Evolutionary conservation across 2,888 invertebrate genomes (phyloP).

Genomic region (Odontocolon sp.): DNA sequence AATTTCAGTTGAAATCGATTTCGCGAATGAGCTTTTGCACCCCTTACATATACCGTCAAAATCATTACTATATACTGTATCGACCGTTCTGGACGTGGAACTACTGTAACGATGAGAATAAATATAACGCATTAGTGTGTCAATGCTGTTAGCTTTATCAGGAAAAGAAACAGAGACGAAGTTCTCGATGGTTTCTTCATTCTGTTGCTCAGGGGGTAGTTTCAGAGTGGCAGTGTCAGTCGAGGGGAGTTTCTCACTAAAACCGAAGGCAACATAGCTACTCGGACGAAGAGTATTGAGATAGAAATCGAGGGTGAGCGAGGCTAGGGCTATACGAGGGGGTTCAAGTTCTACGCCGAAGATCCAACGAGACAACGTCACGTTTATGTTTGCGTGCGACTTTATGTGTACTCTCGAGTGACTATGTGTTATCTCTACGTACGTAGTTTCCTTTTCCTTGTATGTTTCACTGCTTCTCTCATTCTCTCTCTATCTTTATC

Average conservation of each 20-base stretch:
- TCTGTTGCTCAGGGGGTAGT: constrained; percentile 39
- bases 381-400: constrained; percentile 30
- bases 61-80: constrained; percentile 28
- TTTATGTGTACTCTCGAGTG: constrained; percentile 18
- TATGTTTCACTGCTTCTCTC: not conserved
- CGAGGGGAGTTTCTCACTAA: constrained; percentile 2
- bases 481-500: no score
- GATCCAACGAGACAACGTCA: not conserved
- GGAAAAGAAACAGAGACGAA: constrained; percentile 33
- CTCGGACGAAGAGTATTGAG: constrained; percentile 32
- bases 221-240: constrained; percentile 1
- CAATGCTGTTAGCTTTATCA: constrained; percentile 68
- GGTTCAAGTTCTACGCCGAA: not conserved
- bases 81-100: constrained; percentile 24
- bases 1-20: constrained; percentile 31
- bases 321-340: not conserved
- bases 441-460: constrained; percentile 32
- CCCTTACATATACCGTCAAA: not conserved
- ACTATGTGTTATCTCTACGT: constrained; percentile 35
- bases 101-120: constrained; percentile 62
- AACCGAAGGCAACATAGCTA: constrained; percentile 46
- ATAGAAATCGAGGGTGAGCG: constrained; percentile 52
- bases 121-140: constrained; percentile 64
- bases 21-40: constrained; percentile 23
- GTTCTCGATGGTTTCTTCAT: constrained; percentile 54